These are phyloP conservation scores for Pocillopora meandrina DNA, from an alignment of 92 coral and sea anemone species.

Conservation along the genomic window DNA sequence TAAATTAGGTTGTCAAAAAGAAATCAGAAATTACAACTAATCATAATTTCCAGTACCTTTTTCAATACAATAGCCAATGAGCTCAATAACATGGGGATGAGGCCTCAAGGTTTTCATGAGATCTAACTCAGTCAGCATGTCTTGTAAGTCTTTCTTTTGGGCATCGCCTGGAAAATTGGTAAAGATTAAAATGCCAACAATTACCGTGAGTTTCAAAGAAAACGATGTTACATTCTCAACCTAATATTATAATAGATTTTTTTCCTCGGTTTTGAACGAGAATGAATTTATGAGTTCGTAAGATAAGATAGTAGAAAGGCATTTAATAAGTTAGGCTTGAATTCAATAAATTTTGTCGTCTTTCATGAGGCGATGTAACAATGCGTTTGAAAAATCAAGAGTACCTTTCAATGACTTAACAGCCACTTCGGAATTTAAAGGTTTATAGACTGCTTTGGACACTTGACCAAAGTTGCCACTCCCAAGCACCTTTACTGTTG, in stretches of 20 bases:
- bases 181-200: background rate
- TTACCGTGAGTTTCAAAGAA: background rate
- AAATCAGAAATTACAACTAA: background rate
- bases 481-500: conserved; percentile 52
- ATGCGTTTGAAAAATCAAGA: background rate
- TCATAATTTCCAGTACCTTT: background rate
- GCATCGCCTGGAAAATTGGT: conserved; percentile 26
- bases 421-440: conserved; percentile 35
- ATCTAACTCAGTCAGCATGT: conserved; percentile 55
- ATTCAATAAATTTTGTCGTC: background rate
- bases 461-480: conserved; percentile 76
- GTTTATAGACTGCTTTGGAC: conserved; percentile 42
- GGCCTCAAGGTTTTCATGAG: conserved; percentile 69
- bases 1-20: background rate
- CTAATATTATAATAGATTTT: too few relatives aligned
- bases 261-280: too few relatives aligned
- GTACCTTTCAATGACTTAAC: conserved; percentile 71
- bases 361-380: background rate
- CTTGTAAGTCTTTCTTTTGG: conserved; percentile 36
- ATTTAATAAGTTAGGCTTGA: background rate
- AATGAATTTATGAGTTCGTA: too few relatives aligned
- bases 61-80: conserved; percentile 63
- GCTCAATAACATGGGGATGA: conserved; percentile 58
- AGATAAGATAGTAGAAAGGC: too few relatives aligned
- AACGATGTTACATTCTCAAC: background rate